Evolutionary conservation across 2,888 invertebrate species (phyloP).

Genomic region (Leucozona laternaria): DNA sequence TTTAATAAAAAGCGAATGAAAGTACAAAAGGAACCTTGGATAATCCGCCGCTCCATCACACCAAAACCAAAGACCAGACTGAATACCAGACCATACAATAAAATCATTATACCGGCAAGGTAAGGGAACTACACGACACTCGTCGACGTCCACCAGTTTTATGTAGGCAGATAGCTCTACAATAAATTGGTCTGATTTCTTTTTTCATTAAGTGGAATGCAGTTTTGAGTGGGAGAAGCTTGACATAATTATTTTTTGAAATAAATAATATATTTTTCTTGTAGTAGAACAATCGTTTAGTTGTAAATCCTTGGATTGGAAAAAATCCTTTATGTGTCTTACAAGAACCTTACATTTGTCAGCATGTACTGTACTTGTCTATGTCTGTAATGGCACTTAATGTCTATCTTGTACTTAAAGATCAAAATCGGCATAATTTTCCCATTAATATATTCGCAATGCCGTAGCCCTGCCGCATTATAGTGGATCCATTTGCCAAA

Average conservation of each 20-base stretch:
- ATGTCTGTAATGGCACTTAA: neutral
- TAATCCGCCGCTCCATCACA: conserved; percentile 42
- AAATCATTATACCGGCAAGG: conserved; percentile 25
- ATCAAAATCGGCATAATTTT: conserved; percentile 30
- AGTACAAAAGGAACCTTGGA: conserved; percentile 25
- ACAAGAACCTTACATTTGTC: conserved; percentile 6
- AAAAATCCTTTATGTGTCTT: conserved; percentile 8
- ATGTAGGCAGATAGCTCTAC: conserved; percentile 20
- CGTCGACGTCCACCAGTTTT: neutral
- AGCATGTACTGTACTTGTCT: conserved; percentile 1
- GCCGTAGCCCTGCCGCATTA: conserved; percentile 34
- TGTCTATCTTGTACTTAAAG: neutral
- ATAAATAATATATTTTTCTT: neutral
- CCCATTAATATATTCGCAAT: conserved; percentile 14
- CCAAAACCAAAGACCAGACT: neutral
- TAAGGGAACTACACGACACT: neutral
- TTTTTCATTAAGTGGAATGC: conserved; percentile 39
- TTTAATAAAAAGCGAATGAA: conserved; percentile 54
- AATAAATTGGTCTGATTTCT: conserved; percentile 35
- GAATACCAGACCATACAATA: conserved; percentile 1
- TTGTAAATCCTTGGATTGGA: conserved; percentile 14
- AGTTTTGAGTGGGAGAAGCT: conserved; percentile 20
- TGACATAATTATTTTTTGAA: conserved; percentile 5
- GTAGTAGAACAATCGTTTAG: conserved; percentile 3
- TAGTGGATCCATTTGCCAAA: conserved; percentile 39